Evolutionary conservation across 2,797 vertebrate genomes (phyloP), one percentile per base, ranked within the genome.

Genomic region (Nothura maculosa): DNA sequence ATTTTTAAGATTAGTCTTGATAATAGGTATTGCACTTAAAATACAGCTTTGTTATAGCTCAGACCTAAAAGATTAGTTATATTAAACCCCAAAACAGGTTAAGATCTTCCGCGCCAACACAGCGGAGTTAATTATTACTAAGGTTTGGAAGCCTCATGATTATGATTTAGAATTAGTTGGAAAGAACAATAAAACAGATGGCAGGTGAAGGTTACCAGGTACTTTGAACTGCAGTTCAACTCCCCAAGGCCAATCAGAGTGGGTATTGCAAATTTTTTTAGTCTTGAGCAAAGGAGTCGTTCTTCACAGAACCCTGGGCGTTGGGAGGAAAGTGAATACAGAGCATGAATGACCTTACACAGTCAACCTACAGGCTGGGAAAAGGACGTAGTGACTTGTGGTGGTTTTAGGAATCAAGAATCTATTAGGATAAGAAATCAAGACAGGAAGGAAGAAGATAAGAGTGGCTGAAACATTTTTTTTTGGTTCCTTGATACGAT

Each of bases 131-230:
- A 96, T 95, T 54, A 96, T 95, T 96, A 92, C 92, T 57, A 73
- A 60, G 38, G 79, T 93, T 93, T 93, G 93, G 90, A 95, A 96
- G 94, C 80, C 82, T 92, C 70, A 42, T 6, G 52, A 94, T 89
- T 95, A 95, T 22, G 38, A 81, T 76, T 92, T 72, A 94, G 90
- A 94, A 95, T 95, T 96, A 96, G 94, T 94, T 58, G 78, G 80
- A 94, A 95, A 93, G 85, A 92, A 89, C 69, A 89, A 81, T 87
- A 96, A 85, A 96, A 96, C 80, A 95, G 93, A 95, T 70, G 89
- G 94, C 89, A 96, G 79, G 93, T 94, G 93, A 95, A 95, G 95
- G 96, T 96, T 96, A 96, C 96, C 96, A 95, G 95, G 92, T 84
- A 95, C 93, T 96, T 76, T 96, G 96, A 95, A 96, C 87, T 96